Conservation (phyloP, 2,888 invertebrate species). For the Cenopis cana region DNA sequence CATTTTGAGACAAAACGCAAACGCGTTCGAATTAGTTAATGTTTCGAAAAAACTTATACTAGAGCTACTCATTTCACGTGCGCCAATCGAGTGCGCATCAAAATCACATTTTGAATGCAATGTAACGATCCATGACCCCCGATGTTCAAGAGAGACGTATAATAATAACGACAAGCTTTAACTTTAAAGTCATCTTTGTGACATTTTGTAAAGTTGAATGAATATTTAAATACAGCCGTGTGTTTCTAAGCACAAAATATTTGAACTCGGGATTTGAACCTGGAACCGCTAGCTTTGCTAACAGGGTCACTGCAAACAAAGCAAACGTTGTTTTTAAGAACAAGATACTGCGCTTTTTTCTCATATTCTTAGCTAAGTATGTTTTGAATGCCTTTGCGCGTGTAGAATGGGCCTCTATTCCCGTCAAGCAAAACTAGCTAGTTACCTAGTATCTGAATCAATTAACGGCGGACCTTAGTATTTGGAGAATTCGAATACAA, state of each 20-base stretch:
- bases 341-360: neutral
- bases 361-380: neutral
- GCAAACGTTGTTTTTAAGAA: neutral
- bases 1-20: too few relatives aligned
- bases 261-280: neutral
- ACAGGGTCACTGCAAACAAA: conserved; percentile 1
- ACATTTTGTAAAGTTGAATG: too few relatives aligned
- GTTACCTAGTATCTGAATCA: too few relatives aligned
- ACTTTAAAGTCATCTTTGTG: neutral
- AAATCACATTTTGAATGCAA: neutral
- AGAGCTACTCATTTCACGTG: too few relatives aligned
- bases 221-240: neutral
- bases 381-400: neutral
- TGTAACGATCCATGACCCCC: neutral
- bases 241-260: neutral
- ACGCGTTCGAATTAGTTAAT: too few relatives aligned
- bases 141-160: neutral
- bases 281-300: neutral
- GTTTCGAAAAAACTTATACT: too few relatives aligned
- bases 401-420: neutral
- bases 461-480: too few relatives aligned
- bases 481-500: too few relatives aligned
- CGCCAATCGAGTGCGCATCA: too few relatives aligned
- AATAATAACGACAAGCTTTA: neutral
- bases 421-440: neutral